Percentiles rank a stretch among this genome's conserved stretches.
Conservation (phyloP, 2,888 invertebrate species). For the Euplagia quadripunctaria region DNA sequence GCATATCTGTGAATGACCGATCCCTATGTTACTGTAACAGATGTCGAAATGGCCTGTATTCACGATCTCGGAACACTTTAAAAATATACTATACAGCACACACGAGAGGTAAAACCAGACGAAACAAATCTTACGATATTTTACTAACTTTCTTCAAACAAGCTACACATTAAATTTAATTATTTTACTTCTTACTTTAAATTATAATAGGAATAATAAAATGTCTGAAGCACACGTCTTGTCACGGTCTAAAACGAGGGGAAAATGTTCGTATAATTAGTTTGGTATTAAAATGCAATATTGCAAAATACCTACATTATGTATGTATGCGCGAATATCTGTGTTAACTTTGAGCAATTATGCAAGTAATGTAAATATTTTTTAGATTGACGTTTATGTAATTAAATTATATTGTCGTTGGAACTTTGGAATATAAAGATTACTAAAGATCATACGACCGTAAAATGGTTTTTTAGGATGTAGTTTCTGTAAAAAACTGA, state of each 20-base stretch:
- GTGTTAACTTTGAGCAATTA: slow-evolving; percentile 45
- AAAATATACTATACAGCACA: slow-evolving; percentile 68
- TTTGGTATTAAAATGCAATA: slow-evolving; percentile 57
- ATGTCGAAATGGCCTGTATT: slow-evolving; percentile 78
- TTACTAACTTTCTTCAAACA: slow-evolving; percentile 30
- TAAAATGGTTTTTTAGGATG: neutral
- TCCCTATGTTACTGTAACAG: slow-evolving; percentile 69
- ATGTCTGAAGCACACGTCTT: slow-evolving; percentile 60
- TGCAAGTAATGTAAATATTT: slow-evolving; percentile 26
- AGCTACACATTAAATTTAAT: slow-evolving; percentile 20
- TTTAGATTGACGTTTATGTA: neutral
- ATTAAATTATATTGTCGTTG: neutral
- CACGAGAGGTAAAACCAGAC: slow-evolving; percentile 35
- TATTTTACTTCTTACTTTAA: slow-evolving; percentile 32
- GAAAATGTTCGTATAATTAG: slow-evolving; percentile 72
- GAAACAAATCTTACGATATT: slow-evolving; percentile 65
- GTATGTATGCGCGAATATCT: slow-evolving; percentile 39
- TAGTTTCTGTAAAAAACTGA: neutral
- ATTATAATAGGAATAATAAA: slow-evolving; percentile 37
- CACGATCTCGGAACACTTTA: slow-evolving; percentile 66
- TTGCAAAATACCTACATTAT: slow-evolving; percentile 57
- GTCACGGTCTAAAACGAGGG: slow-evolving; percentile 71
- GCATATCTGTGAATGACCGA: slow-evolving; percentile 63
- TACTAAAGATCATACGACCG: neutral
- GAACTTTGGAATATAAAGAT: no score